Evolutionary conservation across 1,140 invertebrate species (phyloP), one percentile per base, ranked within the genome.

Genomic region (Melipona quadrifasciata): DNA sequence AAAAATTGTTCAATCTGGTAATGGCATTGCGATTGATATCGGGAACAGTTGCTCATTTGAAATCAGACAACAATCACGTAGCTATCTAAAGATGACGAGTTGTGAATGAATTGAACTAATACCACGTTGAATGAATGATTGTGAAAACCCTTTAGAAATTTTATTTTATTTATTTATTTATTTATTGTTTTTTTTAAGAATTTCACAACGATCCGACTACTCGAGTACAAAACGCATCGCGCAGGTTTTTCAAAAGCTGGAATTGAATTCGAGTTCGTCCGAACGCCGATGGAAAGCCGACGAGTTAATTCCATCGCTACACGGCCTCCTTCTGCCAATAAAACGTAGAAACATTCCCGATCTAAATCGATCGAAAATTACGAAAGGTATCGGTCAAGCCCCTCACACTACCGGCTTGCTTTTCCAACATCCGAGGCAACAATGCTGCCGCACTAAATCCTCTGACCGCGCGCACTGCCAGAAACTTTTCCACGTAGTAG

Each of bases 401-500:
- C 47, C n/a, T 61, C n/a, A 24, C 68, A 39, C 55, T 34, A 19
- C 2, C 11, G 24, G 47, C 34, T 71, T 68, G 57, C 73, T 70
- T 79, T 76, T 74, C 78, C 58, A 58, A 11, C n/a, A n/a, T n/a
- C 76, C 72, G 39, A 53, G 71, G 65, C 71, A 58, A 81, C 82
- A 65, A 70, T 84, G 85, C 53, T 70, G 85, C 85, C 70, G 80
- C 80, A 86, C 84, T 88, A 91, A 92, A 92, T 89, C 81, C 86
- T 85, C 21, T 55, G 64, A 34, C 68, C 80, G 67, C 74, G 67
- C 74, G 70, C 67, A 74, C 77, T 58, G 57, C 71, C 76, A 79
- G 73, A 86, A 90, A 91, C 85, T 91, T 91, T 90, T 82, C 85
- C 80, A 73, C 83, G 27, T 65, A 84, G 24, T 65, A 81, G 82